Conservation (phyloP, 2,113 vertebrate species). For the Cyrtonyx montezumae region DNA sequence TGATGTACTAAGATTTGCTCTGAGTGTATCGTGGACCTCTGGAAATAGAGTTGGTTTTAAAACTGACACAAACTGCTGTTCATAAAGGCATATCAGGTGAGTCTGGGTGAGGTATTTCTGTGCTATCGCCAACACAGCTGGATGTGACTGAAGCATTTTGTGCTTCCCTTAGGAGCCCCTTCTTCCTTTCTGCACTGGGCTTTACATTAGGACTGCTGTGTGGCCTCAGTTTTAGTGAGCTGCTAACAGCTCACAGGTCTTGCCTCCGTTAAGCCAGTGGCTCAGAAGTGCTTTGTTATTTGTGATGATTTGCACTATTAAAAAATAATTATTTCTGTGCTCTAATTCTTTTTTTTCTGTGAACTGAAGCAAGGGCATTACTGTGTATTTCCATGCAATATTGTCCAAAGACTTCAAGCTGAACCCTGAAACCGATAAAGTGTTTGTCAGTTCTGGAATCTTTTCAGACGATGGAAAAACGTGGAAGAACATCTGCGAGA, state of each 20-base stretch:
- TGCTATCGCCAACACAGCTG: neutral
- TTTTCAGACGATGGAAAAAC: fast-evolving
- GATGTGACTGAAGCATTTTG: neutral
- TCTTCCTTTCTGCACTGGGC: neutral
- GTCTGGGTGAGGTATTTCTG: neutral
- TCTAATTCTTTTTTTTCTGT: neutral
- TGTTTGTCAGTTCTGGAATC: slow-evolving; percentile 75
- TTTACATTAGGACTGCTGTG: neutral
- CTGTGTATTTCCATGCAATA: slow-evolving; percentile 89
- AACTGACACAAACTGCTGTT: neutral
- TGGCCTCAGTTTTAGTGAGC: neutral
- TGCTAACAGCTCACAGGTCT: neutral
- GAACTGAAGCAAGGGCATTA: slow-evolving; percentile 50
- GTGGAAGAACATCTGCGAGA: slow-evolving; percentile 61
- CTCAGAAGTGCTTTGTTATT: neutral
- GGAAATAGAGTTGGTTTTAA: neutral
- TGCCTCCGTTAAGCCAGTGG: neutral
- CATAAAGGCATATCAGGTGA: neutral
- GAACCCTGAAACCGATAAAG: slow-evolving; percentile 2
- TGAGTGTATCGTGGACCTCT: fast-evolving
- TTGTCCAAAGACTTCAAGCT: slow-evolving; percentile 87
- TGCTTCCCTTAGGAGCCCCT: neutral
- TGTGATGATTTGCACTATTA: neutral
- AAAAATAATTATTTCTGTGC: fast-evolving
- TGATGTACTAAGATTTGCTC: neutral